Percentiles rank a stretch among this genome's conserved stretches.
Evolutionary conservation across 2,888 invertebrate genomes (phyloP).

Genomic region (Bruchidius siliquastri): DNA sequence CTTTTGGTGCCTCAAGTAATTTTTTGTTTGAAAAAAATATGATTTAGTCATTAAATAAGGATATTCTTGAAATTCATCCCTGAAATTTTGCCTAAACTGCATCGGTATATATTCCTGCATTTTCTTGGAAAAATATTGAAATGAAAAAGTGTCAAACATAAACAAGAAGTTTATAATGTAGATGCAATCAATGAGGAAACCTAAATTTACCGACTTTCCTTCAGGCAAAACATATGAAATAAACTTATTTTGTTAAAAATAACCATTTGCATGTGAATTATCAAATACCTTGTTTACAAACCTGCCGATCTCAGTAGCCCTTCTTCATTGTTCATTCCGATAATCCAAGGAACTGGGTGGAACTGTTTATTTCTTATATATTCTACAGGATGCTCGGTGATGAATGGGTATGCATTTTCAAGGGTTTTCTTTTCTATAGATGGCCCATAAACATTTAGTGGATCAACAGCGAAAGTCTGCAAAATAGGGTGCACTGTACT

Average conservation of each 20-base stretch:
- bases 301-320: slow-evolving; percentile 49
- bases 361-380: slow-evolving; percentile 42
- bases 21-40: too few species aligned
- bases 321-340: slow-evolving; percentile 48
- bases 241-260: background rate
- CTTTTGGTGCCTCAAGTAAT: too few species aligned
- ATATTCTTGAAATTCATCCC: too few species aligned
- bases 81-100: too few species aligned
- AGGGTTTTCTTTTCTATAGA: slow-evolving; percentile 43
- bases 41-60: too few species aligned
- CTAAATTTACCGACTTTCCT: too few species aligned
- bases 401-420: slow-evolving; percentile 42
- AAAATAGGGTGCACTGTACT: slow-evolving; percentile 15
- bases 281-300: slow-evolving; percentile 20
- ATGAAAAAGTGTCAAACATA: too few species aligned
- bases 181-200: too few species aligned
- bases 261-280: background rate
- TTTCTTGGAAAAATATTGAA: too few species aligned
- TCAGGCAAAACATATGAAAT: too few species aligned
- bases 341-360: slow-evolving; percentile 47
- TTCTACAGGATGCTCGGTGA: slow-evolving; percentile 44
- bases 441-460: slow-evolving; percentile 47
- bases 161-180: too few species aligned
- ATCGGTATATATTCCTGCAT: too few species aligned
- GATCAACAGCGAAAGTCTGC: slow-evolving; percentile 50